These are phyloP conservation scores for Manis pentadactyla DNA, from an alignment of 2,797 vertebrate genomes.

Conservation along the genomic window DNA sequence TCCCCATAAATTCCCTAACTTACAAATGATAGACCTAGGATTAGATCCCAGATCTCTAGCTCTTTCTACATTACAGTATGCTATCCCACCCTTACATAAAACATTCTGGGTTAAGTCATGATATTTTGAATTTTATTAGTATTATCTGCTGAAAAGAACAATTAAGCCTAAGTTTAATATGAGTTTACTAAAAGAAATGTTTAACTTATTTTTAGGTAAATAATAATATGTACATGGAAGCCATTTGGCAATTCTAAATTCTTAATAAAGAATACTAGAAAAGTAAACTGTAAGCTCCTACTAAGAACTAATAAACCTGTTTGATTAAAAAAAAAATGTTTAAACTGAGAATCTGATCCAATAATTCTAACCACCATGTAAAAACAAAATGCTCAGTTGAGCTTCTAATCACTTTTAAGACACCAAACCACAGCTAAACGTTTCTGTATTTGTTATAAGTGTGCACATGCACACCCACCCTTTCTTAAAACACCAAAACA, in stretches of 20 bases:
- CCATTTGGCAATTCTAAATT: too few species aligned
- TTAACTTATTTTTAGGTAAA: neutral
- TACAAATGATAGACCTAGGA: neutral
- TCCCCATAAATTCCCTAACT: neutral
- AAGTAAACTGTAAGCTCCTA: too few species aligned
- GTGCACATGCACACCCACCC: neutral
- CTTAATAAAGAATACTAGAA: too few species aligned
- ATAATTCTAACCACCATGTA: neutral
- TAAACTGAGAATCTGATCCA: neutral
- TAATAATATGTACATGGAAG: too few species aligned
- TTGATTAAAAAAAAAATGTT: neutral
- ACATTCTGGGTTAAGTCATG: neutral
- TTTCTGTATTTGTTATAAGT: neutral
- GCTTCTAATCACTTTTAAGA: neutral
- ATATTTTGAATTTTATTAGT: constrained; percentile 14
- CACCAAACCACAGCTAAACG: neutral
- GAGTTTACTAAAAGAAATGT: neutral
- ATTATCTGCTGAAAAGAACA: neutral
- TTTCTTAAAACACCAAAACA: neutral
- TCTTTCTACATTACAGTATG: neutral
- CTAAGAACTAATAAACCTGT: too few species aligned
- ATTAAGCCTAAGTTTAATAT: neutral
- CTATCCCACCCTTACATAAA: neutral
- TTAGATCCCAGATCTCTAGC: neutral
- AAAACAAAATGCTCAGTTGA: neutral